A percentile compares a stretch with the other conserved stretches of the same genome.
Conservation (phyloP, 2,888 invertebrate species). For the Drosophila prolongata region DNA sequence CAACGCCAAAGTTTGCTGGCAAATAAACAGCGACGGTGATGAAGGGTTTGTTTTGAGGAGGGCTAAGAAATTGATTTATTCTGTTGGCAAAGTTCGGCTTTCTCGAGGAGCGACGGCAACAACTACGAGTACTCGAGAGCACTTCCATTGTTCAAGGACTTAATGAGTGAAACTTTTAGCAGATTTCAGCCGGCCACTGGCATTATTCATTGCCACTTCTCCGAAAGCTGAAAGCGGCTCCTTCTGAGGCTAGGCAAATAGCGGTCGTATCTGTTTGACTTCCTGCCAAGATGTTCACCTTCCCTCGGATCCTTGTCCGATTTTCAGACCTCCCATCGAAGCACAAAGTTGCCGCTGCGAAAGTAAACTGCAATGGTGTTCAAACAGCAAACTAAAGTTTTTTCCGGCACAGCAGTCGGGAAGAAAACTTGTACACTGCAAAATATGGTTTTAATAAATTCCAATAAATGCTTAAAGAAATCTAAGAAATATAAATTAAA, state of each 20-base stretch:
- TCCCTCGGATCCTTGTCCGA: conserved; percentile 22
- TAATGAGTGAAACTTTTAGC: conserved; percentile 43
- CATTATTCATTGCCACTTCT: conserved; percentile 35
- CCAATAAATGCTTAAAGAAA: no score
- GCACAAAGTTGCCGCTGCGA: conserved; percentile 26
- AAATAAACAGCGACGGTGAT: conserved; percentile 45
- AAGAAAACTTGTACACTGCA: conserved; percentile 34
- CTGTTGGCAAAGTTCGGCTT: conserved; percentile 47
- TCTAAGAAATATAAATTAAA: no score
- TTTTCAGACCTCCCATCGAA: conserved; percentile 5
- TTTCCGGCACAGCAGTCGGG: conserved; percentile 42
- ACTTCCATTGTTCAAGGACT: conserved; percentile 44
- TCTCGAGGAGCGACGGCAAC: conserved; percentile 9
- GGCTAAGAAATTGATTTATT: conserved; percentile 52
- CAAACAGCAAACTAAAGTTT: conserved; percentile 26
- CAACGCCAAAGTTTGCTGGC: conserved; percentile 48
- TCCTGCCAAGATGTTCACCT: conserved; percentile 23
- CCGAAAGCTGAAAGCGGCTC: background rate
- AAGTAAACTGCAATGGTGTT: conserved; percentile 34
- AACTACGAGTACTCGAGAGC: conserved; percentile 23
- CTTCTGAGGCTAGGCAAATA: conserved; percentile 12
- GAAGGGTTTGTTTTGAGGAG: conserved; percentile 35
- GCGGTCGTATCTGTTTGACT: conserved; percentile 33
- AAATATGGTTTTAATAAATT: conserved; percentile 4
- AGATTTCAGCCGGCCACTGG: conserved; percentile 30